Evolutionary conservation across 1,140 invertebrate genomes (phyloP).

Genomic region (Chironomus tepperi): DNA sequence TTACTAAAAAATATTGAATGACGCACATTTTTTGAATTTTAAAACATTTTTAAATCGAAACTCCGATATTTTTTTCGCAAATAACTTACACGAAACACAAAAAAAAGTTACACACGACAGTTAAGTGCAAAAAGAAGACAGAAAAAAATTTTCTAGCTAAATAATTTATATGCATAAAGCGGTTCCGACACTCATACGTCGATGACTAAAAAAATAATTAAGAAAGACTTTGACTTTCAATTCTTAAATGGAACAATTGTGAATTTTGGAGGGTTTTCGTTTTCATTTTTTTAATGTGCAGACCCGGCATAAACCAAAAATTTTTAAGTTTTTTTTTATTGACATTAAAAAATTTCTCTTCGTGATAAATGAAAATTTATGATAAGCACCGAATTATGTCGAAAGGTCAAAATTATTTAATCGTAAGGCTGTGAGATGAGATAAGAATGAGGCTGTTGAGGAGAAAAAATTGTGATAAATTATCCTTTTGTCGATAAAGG

Average conservation of each 20-base stretch:
- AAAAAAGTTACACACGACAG: background rate
- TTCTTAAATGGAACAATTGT: background rate
- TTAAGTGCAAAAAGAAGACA: background rate
- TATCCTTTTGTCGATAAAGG: background rate
- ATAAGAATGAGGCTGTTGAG: too few species aligned
- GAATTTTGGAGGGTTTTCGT: too few species aligned
- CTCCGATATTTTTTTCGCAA: background rate
- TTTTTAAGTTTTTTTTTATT: background rate
- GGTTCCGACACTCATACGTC: background rate
- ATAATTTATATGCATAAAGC: background rate
- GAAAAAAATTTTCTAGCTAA: background rate
- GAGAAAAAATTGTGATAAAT: background rate
- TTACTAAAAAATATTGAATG: background rate
- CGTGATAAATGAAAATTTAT: background rate
- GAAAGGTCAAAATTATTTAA: too few species aligned
- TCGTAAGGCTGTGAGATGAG: too few species aligned
- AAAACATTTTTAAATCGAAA: background rate
- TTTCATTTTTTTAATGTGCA: too few species aligned
- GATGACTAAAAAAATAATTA: background rate
- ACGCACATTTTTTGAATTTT: constrained; percentile 7
- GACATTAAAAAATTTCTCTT: background rate
- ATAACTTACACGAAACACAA: too few species aligned
- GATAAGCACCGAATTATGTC: too few species aligned
- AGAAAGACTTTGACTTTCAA: constrained; percentile 12
- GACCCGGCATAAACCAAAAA: too few species aligned